These are phyloP conservation scores for Aspiorhynchus laticeps DNA, from an alignment of 2,113 vertebrate genomes.

Conservation along the genomic window DNA sequence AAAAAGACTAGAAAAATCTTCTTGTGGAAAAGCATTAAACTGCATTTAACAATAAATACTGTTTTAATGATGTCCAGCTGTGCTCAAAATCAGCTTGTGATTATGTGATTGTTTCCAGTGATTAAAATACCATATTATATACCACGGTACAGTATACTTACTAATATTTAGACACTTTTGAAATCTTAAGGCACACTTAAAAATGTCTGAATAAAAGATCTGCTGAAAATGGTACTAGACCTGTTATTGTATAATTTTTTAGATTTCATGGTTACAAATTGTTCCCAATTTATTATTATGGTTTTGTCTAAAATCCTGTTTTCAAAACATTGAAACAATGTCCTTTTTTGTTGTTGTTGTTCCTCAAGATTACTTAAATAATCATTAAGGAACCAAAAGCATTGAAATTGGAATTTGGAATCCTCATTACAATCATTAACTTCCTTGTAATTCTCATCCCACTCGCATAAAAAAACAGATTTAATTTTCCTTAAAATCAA, in stretches of 20 bases:
- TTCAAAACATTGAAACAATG: too few species aligned
- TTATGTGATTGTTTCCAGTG: not conserved
- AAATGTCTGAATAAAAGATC: not conserved
- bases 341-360: too few species aligned
- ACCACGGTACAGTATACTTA: not conserved
- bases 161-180: not conserved
- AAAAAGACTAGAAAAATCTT: not conserved
- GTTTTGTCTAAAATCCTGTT: too few species aligned
- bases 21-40: not conserved
- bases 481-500: not conserved
- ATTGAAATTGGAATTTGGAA: not conserved
- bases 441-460: not conserved
- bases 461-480: too few species aligned
- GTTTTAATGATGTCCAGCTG: not conserved
- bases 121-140: not conserved
- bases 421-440: too few species aligned
- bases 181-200: not conserved
- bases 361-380: not conserved
- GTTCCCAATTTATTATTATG: not conserved
- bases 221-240: not conserved
- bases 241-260: not conserved
- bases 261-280: not conserved
- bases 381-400: too few species aligned
- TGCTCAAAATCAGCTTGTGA: not conserved
- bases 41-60: not conserved